Conservation (phyloP, 2,113 vertebrate species). For the Epinephelus moara region DNA sequence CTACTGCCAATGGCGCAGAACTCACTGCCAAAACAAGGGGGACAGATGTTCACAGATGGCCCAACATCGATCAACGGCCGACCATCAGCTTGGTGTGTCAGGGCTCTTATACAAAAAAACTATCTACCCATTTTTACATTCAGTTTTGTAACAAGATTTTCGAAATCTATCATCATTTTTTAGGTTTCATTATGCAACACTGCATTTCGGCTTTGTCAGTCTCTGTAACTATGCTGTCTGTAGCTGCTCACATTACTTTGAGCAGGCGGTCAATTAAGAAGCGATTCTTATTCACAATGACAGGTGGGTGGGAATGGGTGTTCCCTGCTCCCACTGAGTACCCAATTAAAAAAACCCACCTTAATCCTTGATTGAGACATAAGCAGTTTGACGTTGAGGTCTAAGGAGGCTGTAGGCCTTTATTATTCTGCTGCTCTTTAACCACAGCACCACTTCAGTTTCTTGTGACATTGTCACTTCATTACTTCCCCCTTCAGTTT, state of each 20-base stretch:
- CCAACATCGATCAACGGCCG: too few species aligned
- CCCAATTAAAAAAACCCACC: slow-evolving; percentile 45
- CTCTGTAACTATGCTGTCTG: slow-evolving; percentile 30
- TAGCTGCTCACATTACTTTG: slow-evolving; percentile 30
- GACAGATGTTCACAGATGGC: too few species aligned
- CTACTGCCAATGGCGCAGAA: too few species aligned
- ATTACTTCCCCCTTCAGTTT: slow-evolving; percentile 49
- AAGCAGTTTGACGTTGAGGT: slow-evolving; percentile 32
- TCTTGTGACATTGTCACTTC: slow-evolving; percentile 46
- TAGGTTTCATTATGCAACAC: neutral
- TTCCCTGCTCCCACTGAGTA: slow-evolving; percentile 41
- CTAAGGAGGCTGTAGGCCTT: slow-evolving; percentile 16
- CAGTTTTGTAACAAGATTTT: neutral
- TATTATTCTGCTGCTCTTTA: slow-evolving; percentile 38
- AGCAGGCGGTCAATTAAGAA: slow-evolving; percentile 41
- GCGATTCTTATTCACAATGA: slow-evolving; percentile 39
- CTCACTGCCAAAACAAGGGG: too few species aligned
- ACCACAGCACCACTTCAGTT: slow-evolving; percentile 38
- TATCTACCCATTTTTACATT: neutral
- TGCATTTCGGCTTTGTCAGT: neutral
- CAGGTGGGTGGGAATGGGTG: slow-evolving; percentile 58
- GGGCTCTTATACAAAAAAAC: neutral
- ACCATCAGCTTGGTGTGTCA: too few species aligned
- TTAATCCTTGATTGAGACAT: slow-evolving; percentile 59
- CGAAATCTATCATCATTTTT: neutral